These are phyloP conservation scores for Actenoides lindsayi DNA, from an alignment of 2,113 vertebrate species.

Conservation along the genomic window DNA sequence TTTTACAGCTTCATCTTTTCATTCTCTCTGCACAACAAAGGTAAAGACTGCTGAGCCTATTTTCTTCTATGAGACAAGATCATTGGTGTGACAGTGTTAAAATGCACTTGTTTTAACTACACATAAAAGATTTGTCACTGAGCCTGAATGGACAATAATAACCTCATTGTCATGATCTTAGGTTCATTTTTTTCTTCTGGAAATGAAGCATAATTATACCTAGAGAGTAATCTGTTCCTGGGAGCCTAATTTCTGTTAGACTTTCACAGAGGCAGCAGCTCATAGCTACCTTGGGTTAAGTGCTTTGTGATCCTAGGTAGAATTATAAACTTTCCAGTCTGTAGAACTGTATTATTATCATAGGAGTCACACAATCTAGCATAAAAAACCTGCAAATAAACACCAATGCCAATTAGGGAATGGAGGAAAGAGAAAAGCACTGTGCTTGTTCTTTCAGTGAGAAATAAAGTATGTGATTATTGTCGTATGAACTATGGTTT, in stretches of 20 bases:
- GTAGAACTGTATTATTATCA: constrained; percentile 2
- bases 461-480: constrained; percentile 20
- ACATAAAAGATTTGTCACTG: constrained; percentile 49
- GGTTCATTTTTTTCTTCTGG: constrained; percentile 63
- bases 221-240: constrained; percentile 53
- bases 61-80: constrained; percentile 52
- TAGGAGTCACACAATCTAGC: neutral
- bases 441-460: constrained; percentile 12
- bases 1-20: constrained; percentile 38
- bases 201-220: constrained; percentile 68
- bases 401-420: constrained; percentile 22
- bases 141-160: constrained; percentile 65
- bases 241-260: constrained; percentile 50
- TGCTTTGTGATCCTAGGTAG: constrained; percentile 29
- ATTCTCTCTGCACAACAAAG: constrained; percentile 38
- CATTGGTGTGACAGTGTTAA: constrained; percentile 60
- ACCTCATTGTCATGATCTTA: constrained; percentile 61
- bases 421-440: constrained; percentile 14
- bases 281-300: constrained; percentile 12
- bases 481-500: neutral
- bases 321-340: constrained; percentile 9
- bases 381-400: constrained; percentile 15
- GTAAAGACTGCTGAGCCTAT: neutral
- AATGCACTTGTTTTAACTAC: constrained; percentile 56
- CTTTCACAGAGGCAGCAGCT: neutral